These are phyloP conservation scores for Amphiura filiformis DNA, from an alignment of 35 echinoderm and acorn worm genomes.

Conservation along the genomic window DNA sequence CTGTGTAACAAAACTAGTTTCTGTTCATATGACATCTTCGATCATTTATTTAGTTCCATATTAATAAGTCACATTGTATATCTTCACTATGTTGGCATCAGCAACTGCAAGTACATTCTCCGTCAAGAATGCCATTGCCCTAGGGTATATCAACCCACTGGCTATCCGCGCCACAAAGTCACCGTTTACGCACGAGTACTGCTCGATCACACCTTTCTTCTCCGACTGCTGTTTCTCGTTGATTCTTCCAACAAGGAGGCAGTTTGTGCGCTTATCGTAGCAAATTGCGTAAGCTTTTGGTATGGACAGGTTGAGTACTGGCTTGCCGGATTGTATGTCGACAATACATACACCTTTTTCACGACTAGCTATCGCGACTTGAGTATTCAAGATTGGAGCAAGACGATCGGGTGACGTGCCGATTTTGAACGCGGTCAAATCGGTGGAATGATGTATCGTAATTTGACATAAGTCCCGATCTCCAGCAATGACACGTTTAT, in stretches of 20 bases:
- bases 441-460: not conserved
- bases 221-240: not conserved
- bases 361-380: not conserved
- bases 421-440: not conserved
- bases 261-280: not conserved
- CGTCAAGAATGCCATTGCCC: not conserved
- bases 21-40: no score
- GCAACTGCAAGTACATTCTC: not conserved
- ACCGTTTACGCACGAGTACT: not conserved
- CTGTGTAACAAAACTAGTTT: no score
- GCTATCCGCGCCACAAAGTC: not conserved
- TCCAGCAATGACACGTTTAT: not conserved
- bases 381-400: not conserved
- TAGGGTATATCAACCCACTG: not conserved
- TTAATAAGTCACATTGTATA: not conserved
- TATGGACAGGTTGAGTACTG: not conserved
- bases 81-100: conserved; percentile 9
- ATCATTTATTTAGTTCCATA: no score
- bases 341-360: not conserved
- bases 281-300: not conserved
- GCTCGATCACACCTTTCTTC: not conserved
- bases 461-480: not conserved
- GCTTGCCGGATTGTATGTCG: not conserved
- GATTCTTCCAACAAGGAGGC: not conserved
- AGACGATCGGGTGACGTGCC: not conserved